Base-by-base conservation (phyloP, 2,888 invertebrate species). In the Charanyca ferruginea region DNA sequence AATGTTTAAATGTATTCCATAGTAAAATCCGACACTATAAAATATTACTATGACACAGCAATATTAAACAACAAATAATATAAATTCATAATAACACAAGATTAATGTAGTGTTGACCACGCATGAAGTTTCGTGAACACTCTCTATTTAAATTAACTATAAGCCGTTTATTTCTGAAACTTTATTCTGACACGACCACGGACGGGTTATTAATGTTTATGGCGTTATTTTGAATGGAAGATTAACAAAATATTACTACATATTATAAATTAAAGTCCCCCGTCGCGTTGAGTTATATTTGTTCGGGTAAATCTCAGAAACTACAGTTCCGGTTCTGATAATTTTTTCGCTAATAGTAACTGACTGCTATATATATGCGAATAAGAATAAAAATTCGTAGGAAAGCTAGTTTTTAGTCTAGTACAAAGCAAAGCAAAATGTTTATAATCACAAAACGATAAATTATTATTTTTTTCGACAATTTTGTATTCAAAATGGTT, bases 31-130 rank as follows among this genome's bases (percentile, higher is more conserved):
- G 16, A 38, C 38, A 16, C 28, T 3, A 28, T 9, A 16, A 38
- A 16, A 38, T 32, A 32, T 32, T 32, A 32, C 9, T 38, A 57
- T 32, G 28, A 45, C 35, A 52, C 61, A 42, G 38, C 41, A 22
- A 20, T 35, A 60, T 16, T 48, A 32, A 54, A 60, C 23, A 41
- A 13, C 20, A 47, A 28, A 73, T 77, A 54, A 47, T 71, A 60
- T 66, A 66, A 53, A 73, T 78, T 53, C 55, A 58, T 38, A 70
- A 41, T 47, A 61, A 32, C 51, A 6, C 32, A 48, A 51, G 66
- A 78, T 73, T 51, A 54, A 75, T 73, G 62, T 51, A 20, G 3
- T 41, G 35, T 16, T 73, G 67, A 66, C 78, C 73, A 47, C 66
- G 54, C 38, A 59, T 62, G 53, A 41, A 77, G 57, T 55, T 58